Conservation (phyloP, 2,797 vertebrate species). For the Enteromius anoplus region DNA sequence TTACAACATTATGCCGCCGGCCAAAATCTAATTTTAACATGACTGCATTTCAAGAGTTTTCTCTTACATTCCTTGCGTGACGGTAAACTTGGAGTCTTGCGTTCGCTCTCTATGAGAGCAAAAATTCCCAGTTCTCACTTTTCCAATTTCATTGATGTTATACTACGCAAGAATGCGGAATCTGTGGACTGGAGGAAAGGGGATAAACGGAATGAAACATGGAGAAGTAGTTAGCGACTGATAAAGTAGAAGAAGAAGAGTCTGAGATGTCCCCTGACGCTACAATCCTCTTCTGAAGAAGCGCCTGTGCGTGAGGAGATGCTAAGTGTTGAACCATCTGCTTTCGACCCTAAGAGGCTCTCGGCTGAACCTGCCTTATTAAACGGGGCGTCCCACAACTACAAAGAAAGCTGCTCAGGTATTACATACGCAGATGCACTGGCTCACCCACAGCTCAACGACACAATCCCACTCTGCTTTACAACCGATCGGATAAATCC, state of each 20-base stretch:
- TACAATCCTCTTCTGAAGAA: conserved; percentile 50
- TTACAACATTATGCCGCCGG: conserved; percentile 77
- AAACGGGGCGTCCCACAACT: conserved; percentile 34
- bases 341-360: conserved; percentile 63
- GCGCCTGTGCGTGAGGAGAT: conserved; percentile 75
- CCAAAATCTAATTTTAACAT: conserved; percentile 76
- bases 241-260: conserved; percentile 50
- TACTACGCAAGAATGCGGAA: conserved; percentile 31
- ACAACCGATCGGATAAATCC: conserved; percentile 26
- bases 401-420: conserved; percentile 52
- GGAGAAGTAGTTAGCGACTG: conserved; percentile 56
- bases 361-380: conserved; percentile 52
- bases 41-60: conserved; percentile 72
- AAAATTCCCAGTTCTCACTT: not conserved
- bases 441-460: conserved; percentile 43
- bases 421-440: conserved; percentile 52
- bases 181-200: conserved; percentile 6
- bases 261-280: conserved; percentile 56
- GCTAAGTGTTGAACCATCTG: conserved; percentile 73
- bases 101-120: conserved; percentile 12
- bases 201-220: conserved; percentile 55
- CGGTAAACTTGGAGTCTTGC: not conserved
- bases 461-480: conserved; percentile 29
- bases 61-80: conserved; percentile 10
- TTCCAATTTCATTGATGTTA: conserved; percentile 13